Evolutionary conservation across 2,888 invertebrate genomes (phyloP).

Genomic region (Aphrophora alni): DNA sequence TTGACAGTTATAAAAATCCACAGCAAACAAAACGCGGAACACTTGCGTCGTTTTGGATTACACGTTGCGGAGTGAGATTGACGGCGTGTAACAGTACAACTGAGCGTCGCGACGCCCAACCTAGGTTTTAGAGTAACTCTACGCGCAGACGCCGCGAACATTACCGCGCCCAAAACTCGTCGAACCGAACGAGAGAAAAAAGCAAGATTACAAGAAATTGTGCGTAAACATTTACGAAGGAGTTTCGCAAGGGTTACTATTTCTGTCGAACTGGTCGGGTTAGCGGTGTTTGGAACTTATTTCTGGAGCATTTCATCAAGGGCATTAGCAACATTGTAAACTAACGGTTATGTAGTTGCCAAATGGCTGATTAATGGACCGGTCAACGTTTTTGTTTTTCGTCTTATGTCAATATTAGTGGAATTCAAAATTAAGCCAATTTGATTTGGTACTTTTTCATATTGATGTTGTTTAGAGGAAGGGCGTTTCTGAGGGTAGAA

Average conservation of each 20-base stretch:
- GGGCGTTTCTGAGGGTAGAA: too few species aligned
- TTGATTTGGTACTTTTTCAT: too few species aligned
- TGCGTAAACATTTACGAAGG: neutral
- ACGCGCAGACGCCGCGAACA: neutral
- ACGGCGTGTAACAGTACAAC: neutral
- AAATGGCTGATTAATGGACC: too few species aligned
- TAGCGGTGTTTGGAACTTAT: neutral
- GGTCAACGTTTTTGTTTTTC: too few species aligned
- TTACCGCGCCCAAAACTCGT: constrained; percentile 3
- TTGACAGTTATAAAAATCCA: too few species aligned
- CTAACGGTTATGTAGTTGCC: neutral
- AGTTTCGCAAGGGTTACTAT: neutral
- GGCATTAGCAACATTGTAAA: neutral
- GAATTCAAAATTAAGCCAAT: too few species aligned
- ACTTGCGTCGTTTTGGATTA: neutral
- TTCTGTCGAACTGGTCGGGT: neutral
- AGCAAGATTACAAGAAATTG: neutral
- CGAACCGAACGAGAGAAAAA: neutral
- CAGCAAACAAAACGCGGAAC: neutral
- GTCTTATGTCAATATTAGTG: too few species aligned
- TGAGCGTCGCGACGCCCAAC: neutral
- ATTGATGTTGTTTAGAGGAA: too few species aligned
- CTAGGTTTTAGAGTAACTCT: neutral
- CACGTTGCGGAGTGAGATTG: neutral
- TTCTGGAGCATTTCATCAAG: neutral